Conservation (phyloP, 2,113 vertebrate genomes). For the Ariopsis seemanni region DNA sequence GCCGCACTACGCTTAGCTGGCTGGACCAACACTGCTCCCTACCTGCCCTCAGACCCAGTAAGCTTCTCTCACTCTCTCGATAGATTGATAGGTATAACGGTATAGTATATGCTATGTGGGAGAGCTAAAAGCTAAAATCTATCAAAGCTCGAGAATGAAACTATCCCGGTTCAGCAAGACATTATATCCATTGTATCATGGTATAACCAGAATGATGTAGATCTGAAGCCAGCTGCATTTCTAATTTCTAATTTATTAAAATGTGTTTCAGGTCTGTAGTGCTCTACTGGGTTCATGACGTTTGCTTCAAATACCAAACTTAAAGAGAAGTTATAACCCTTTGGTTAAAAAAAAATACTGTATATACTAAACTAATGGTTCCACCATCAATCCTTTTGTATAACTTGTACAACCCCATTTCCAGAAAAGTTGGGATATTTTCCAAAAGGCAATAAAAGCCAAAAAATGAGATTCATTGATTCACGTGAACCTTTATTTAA, state of each 20-base stretch:
- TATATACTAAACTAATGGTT: background rate
- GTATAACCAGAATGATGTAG: background rate
- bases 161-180: background rate
- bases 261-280: background rate
- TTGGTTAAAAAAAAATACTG: background rate
- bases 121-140: background rate
- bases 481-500: no score
- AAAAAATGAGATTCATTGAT: no score
- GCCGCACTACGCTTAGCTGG: constrained; percentile 87
- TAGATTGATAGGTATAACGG: background rate
- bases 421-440: no score
- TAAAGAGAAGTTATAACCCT: background rate
- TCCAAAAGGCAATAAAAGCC: no score
- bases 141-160: background rate
- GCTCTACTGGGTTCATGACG: background rate
- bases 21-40: constrained; percentile 94
- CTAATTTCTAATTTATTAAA: background rate
- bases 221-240: background rate
- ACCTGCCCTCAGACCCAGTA: constrained; percentile 86
- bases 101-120: background rate
- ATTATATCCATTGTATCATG: background rate
- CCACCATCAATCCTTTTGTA: background rate
- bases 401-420: background rate
- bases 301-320: background rate
- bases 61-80: constrained; percentile 58